Evolutionary conservation across 1,140 invertebrate genomes (phyloP).

Genomic region (Orius insidiosus): DNA sequence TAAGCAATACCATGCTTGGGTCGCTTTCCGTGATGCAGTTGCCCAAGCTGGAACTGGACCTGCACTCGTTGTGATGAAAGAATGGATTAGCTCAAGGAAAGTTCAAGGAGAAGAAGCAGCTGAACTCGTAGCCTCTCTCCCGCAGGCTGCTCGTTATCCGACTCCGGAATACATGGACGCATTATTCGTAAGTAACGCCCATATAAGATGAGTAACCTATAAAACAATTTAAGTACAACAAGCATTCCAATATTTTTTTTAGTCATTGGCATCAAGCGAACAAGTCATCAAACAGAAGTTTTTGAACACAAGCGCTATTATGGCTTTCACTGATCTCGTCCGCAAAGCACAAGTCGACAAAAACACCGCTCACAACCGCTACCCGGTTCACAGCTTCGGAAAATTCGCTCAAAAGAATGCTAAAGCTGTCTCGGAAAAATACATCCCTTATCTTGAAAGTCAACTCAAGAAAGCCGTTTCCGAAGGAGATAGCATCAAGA

Average conservation of each 20-base stretch:
- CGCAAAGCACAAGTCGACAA: slow-evolving; percentile 35
- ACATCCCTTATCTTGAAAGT: slow-evolving; percentile 35
- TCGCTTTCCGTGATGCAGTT: slow-evolving; percentile 39
- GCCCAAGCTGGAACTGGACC: slow-evolving; percentile 43
- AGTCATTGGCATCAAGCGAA: slow-evolving; percentile 29
- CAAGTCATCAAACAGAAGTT: slow-evolving; percentile 28
- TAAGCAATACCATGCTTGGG: slow-evolving; percentile 23
- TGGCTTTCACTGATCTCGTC: slow-evolving; percentile 36
- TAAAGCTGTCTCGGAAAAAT: slow-evolving; percentile 30
- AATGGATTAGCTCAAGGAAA: slow-evolving; percentile 37
- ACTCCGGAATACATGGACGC: slow-evolving; percentile 38
- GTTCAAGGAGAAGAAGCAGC: slow-evolving; percentile 34
- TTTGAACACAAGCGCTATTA: slow-evolving; percentile 33
- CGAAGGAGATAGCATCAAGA: slow-evolving; percentile 31
- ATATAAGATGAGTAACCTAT: not conserved
- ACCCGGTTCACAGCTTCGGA: slow-evolving; percentile 41
- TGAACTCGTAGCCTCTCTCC: slow-evolving; percentile 31
- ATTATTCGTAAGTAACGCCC: slow-evolving; percentile 32
- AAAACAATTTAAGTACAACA: too few species aligned
- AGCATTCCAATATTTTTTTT: slow-evolving; percentile 9
- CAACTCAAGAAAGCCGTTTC: slow-evolving; percentile 33
- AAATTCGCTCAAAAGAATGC: slow-evolving; percentile 29
- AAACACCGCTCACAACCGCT: slow-evolving; percentile 33
- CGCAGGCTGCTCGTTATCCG: slow-evolving; percentile 34
- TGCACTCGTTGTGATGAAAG: slow-evolving; percentile 35